Base-by-base conservation (phyloP, 2,797 vertebrate species). In the Bucorvus abyssinicus region DNA sequence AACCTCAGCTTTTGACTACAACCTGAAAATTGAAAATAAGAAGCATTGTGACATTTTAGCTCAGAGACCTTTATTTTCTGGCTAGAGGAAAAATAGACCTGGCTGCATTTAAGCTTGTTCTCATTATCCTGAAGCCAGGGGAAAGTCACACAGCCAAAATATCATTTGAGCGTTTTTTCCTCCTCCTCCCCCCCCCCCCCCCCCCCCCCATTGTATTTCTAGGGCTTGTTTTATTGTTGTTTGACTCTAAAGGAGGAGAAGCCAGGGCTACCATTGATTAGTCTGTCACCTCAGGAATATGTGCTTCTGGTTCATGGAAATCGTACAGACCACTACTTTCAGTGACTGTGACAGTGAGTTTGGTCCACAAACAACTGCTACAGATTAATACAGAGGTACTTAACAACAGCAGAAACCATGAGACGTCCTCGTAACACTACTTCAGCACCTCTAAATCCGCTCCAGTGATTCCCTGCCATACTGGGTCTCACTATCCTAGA, bases 41-140 rank as follows among this genome's bases (percentile, higher is more conserved):
- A 96, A 95, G 90, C 92, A 79, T 38, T 96, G 96, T 98, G 98
- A 98, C 97, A 98, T 98, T 98, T 98, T 97, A 97, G 93, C 69
- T 96, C 73, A 89, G 92, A 96, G 97, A 97, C 97, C 95, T 98
- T 98, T 89, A 68, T 92, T 97, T 97, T 91, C 95, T 91, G 95
- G 89, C 96, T 91, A 87, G 92, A 49, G 69, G 52, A 92, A 97
- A 97, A 98, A 95, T 57, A 96, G 81, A 73, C 89, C 74, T 92
- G 87, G 79, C 87, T 97, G 87, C 80, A 88, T 93, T 80, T 90
- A 83, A 96, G 83, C 93, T 96, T 96, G 87, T 94, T 95, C 87
- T 97, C 95, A 95, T 97, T 92, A 95, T 96, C 80, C 83, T 65
- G 50, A 80, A 97, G 76, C 77, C 57, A 60, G 83, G 86, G 84